A percentile compares a stretch with the other conserved stretches of the same genome.
These are phyloP conservation scores for Motacilla alba DNA, from an alignment of 2,113 vertebrate genomes.

Conservation along the genomic window DNA sequence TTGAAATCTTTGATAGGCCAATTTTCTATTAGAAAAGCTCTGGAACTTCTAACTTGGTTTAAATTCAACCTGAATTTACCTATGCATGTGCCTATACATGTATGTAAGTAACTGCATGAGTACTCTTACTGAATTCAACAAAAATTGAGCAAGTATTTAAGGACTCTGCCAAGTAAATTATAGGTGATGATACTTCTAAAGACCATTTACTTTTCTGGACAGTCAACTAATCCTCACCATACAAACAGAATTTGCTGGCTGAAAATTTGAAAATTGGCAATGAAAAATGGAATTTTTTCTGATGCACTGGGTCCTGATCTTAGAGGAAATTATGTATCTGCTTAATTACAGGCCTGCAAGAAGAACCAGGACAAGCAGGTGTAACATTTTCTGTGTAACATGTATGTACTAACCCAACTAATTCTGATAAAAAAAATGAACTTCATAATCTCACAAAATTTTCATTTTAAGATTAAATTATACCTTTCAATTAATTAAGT, in stretches of 20 bases:
- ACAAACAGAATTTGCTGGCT: neutral
- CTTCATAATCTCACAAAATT: neutral
- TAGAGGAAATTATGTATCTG: neutral
- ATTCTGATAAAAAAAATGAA: neutral
- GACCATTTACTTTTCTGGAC: neutral
- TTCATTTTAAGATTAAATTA: neutral
- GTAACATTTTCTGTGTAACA: neutral
- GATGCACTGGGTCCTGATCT: neutral
- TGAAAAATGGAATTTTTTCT: neutral
- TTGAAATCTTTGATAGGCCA: neutral
- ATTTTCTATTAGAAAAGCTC: neutral
- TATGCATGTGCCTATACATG: neutral
- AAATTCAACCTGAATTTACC: neutral
- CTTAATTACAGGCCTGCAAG: neutral
- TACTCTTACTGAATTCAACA: neutral
- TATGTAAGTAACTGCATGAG: neutral
- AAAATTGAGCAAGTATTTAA: neutral
- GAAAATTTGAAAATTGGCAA: neutral
- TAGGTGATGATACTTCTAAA: neutral
- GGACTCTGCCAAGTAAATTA: neutral
- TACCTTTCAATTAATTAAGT: neutral
- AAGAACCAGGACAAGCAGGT: neutral
- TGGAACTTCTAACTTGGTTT: neutral
- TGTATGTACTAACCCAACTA: neutral
- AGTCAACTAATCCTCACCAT: neutral